A percentile compares a stretch with the other conserved stretches of the same genome.
Evolutionary conservation across 1,140 invertebrate species (phyloP).

Genomic region (Drosophila prosaltans): DNA sequence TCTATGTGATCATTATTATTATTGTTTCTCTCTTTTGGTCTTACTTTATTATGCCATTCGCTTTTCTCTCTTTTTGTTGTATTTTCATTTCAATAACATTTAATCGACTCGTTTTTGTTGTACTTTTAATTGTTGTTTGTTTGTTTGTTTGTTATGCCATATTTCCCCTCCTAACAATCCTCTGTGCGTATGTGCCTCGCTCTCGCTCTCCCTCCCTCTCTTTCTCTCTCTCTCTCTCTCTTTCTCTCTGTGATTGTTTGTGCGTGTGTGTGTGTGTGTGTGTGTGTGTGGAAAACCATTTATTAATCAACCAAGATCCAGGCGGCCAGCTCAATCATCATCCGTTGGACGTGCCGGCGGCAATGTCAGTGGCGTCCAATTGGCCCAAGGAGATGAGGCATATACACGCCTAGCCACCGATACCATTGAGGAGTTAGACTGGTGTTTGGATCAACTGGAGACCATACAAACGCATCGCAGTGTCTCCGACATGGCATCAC

Average conservation of each 20-base stretch:
- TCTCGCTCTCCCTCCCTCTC: constrained; percentile 17
- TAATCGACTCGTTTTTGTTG: not conserved
- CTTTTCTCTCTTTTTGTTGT: not conserved
- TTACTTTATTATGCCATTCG: too few species aligned
- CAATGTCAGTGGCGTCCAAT: constrained; percentile 64
- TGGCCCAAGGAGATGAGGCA: constrained; percentile 90
- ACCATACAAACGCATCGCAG: constrained; percentile 99
- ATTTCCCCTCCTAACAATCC: not conserved
- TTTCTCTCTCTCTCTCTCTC: constrained; percentile 28
- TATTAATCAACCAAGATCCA: constrained; percentile 83
- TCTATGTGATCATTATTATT: not conserved
- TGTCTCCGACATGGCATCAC: constrained; percentile 99
- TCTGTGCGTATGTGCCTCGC: not conserved
- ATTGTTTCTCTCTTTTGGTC: too few species aligned
- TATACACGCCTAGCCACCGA: constrained; percentile 96
- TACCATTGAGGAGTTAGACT: constrained; percentile 99
- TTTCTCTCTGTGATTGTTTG: not conserved
- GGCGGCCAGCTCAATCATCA: constrained; percentile 78
- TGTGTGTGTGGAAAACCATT: constrained; percentile 63
- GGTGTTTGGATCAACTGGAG: constrained; percentile 99
- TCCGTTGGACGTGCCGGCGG: constrained; percentile 63
- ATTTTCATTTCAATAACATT: not conserved
- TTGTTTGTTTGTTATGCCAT: constrained; percentile 9
- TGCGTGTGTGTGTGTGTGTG: constrained; percentile 33
- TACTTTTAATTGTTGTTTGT: constrained; percentile 3